phyloP scores from a whole-genome alignment of 2,797 vertebrate genomes.

The Eulemur coronatus region DNA sequence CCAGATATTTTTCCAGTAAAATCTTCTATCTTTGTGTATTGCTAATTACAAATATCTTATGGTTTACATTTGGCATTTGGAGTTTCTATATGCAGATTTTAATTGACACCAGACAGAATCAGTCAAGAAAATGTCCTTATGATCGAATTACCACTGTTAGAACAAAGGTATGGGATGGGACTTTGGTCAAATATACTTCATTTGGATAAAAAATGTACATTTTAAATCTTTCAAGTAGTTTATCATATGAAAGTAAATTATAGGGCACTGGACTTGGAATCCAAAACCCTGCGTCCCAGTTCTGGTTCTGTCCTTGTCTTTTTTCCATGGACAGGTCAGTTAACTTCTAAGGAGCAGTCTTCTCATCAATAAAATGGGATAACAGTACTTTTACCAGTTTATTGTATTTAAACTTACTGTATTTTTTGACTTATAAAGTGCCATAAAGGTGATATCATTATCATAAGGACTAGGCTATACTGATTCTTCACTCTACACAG shows the following conservation, averaged over 20 bases:
- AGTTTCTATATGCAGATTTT: constrained; percentile 20
- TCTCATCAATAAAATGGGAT: background rate
- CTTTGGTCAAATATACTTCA: constrained; percentile 6
- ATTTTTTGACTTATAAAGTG: background rate
- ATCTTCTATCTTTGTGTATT: background rate
- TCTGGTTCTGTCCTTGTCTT: background rate
- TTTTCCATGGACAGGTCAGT: background rate
- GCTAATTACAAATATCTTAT: background rate
- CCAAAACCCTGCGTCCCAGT: background rate
- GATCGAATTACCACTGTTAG: background rate
- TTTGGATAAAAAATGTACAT: constrained; percentile 8
- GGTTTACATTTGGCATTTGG: constrained; percentile 4
- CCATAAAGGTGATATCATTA: background rate
- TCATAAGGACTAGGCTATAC: background rate
- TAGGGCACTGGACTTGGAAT: background rate
- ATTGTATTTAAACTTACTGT: background rate
- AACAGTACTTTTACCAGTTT: background rate
- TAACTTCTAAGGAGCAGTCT: constrained; percentile 23
- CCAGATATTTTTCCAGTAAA: background rate
- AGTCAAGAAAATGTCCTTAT: constrained; percentile 34
- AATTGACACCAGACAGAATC: background rate
- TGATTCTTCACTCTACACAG: background rate
- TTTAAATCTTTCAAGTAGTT: constrained; percentile 42
- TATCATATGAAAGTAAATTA: background rate
- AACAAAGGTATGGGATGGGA: background rate